phyloP scores from a whole-genome alignment of 2,888 invertebrate species.

The Agrotis clavis region DNA sequence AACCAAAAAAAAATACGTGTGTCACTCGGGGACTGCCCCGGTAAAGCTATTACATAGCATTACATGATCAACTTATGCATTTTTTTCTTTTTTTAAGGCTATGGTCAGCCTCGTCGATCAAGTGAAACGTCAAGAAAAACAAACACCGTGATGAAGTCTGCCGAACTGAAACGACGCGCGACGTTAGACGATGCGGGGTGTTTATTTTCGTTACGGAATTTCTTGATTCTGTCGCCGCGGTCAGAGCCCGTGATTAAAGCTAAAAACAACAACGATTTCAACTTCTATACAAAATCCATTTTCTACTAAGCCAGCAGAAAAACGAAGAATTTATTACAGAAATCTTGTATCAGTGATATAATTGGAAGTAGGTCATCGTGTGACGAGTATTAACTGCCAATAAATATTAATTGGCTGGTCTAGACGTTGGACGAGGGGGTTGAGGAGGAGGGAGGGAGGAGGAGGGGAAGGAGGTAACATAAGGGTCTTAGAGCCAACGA shows the following conservation, averaged over 20 bases:
- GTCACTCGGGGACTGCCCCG: too few relatives aligned
- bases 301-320: background rate
- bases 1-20: too few relatives aligned
- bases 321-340: conserved; percentile 2
- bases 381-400: conserved; percentile 45
- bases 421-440: conserved; percentile 47
- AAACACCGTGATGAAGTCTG: too few relatives aligned
- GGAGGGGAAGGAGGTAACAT: background rate
- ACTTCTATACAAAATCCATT: background rate
- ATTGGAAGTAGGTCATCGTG: conserved; percentile 34
- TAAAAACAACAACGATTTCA: background rate
- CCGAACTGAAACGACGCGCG: too few relatives aligned
- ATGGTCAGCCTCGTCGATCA: too few relatives aligned
- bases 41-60: too few relatives aligned
- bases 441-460: background rate
- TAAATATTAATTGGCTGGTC: conserved; percentile 65
- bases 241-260: too few relatives aligned
- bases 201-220: background rate
- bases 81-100: too few relatives aligned
- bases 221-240: too few relatives aligned
- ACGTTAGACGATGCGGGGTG: too few relatives aligned
- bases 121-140: too few relatives aligned
- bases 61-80: too few relatives aligned
- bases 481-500: background rate
- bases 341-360: background rate